Evolutionary conservation across 1,140 invertebrate genomes (phyloP).

Genomic region (Microplitis mediator): DNA sequence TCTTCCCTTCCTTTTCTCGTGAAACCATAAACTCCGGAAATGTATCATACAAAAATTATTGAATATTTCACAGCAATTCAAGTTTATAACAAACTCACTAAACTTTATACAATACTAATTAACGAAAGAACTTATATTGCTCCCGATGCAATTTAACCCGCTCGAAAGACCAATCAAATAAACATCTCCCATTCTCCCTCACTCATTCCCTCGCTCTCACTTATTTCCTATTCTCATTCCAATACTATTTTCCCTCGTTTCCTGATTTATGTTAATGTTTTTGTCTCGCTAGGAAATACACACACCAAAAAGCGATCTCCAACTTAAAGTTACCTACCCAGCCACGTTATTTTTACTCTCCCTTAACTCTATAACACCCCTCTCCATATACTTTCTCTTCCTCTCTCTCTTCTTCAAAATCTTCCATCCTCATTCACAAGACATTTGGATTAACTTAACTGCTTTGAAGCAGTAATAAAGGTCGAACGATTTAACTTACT

Average conservation of each 20-base stretch:
- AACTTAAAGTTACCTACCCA: neutral
- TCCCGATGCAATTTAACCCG: slow-evolving; percentile 17
- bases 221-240: too few species aligned
- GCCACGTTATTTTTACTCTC: too few species aligned
- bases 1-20: neutral
- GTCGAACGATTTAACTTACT: slow-evolving; percentile 59
- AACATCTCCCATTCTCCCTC: slow-evolving; percentile 42
- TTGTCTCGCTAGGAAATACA: slow-evolving; percentile 59
- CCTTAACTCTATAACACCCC: neutral
- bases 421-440: slow-evolving; percentile 6
- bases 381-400: neutral
- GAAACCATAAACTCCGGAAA: slow-evolving; percentile 9
- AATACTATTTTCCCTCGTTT: slow-evolving; percentile 29
- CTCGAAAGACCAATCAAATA: slow-evolving; percentile 52
- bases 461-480: slow-evolving; percentile 60
- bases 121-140: slow-evolving; percentile 1
- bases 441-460: slow-evolving; percentile 59
- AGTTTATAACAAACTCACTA: slow-evolving; percentile 1
- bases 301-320: slow-evolving; percentile 55
- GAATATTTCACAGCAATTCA: neutral
- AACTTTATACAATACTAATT: slow-evolving; percentile 28
- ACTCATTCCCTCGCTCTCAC: too few species aligned
- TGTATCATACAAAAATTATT: slow-evolving; percentile 14
- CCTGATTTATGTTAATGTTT: slow-evolving; percentile 64
- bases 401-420: neutral